phyloP scores from a whole-genome alignment of 2,797 vertebrate species.

The Streptopelia turtur region DNA sequence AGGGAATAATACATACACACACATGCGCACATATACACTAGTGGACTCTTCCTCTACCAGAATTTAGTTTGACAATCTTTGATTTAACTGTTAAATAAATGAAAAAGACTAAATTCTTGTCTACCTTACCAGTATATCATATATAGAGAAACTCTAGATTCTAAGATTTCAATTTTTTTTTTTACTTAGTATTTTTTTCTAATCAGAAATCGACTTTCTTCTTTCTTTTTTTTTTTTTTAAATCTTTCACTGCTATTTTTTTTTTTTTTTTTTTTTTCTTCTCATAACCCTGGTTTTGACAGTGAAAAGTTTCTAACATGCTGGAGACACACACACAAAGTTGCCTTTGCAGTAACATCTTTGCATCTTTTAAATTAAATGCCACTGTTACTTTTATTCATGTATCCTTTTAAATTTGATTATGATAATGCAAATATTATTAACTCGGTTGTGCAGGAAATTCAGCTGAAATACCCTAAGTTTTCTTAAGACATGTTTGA shows the following conservation, averaged over 20 bases:
- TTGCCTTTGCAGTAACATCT: background rate
- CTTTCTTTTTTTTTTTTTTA: background rate
- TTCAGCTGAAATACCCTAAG: background rate
- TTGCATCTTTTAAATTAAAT: background rate
- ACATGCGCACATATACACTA: accelerated
- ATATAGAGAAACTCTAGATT: background rate
- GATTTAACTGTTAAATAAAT: background rate
- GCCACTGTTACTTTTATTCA: background rate
- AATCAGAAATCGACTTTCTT: background rate
- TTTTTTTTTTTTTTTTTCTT: background rate
- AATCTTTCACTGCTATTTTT: background rate
- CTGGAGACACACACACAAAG: background rate
- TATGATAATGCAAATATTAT: background rate
- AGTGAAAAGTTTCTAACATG: background rate
- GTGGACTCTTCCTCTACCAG: background rate
- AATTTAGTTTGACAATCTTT: background rate
- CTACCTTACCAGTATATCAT: background rate
- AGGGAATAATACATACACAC: background rate
- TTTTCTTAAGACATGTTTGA: background rate
- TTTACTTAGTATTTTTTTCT: background rate
- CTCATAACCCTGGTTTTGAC: background rate
- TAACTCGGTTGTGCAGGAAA: background rate
- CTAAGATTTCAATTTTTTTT: background rate
- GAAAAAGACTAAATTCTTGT: background rate
- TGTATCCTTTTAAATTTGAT: background rate